Base-by-base conservation (phyloP, 2,113 vertebrate genomes). In the Siniperca knerii region DNA sequence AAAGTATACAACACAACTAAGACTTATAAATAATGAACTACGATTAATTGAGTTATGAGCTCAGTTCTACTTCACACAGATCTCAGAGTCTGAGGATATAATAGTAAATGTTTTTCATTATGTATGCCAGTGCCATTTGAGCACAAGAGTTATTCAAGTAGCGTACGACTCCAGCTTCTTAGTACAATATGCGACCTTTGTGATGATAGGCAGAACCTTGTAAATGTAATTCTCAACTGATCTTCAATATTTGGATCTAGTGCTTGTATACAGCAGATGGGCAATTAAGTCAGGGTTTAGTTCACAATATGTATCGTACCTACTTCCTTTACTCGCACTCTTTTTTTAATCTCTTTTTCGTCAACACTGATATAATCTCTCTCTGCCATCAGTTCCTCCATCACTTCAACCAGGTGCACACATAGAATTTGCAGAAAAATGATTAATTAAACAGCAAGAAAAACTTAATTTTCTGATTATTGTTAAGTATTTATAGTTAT, bases 401-500 rank as follows among this genome's bases (percentile, higher is more conserved):
- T 76, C n/a, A 35, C 9, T 42, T 57, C 9, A 75, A 60, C 25
- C 23, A 61, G 33, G 42, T 67, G 18, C 25, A 61, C 15, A 40
- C 2, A 52, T n/a, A 58, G 21, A 44, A 46, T 73, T 52, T 60
- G n/a, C 46, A 60, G n/a, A 71, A 50, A 67, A 21, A 62, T 6
- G 9, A 40, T 46, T 23, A 46, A 69, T 37, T 55, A 20, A 83
- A 37, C 15, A 50, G 55, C 18, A 65, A 64, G 10, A 15, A 29
- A 65, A 50, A 48, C 21, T 8, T 6, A 68, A 48, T 78, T 48
- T 44, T 71, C 4, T 50, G 48, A 42, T 78, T 46, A n/a, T 77
- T 75, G 78, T 61, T 20, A 33, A 76, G 20, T 12, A 12, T 82
- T 81, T 80, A 42, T 58, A 37, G 57, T 74, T 4, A 76, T 54